Evolutionary conservation across 2,797 vertebrate genomes (phyloP), one percentile per base, ranked within the genome.

Genomic region (Acrocephalus scirpaceus): DNA sequence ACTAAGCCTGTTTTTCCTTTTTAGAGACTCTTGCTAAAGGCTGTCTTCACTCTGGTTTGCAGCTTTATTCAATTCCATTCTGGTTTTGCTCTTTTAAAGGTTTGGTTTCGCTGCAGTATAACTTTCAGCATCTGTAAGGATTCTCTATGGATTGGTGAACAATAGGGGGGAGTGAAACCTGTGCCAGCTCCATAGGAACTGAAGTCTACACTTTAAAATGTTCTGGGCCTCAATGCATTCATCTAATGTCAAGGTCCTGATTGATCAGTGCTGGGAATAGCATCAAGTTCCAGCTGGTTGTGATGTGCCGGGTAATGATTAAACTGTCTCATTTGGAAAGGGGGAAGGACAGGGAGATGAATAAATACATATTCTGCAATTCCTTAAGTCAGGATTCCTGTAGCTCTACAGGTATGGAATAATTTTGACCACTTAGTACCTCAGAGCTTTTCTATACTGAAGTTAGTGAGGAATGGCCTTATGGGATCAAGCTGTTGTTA

Each of bases 261-360:
- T 86, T 96, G 91, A 96, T 97, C 66, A 67, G 90, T 90, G 45
- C 92, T 96, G 95, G 95, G 88, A 96, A 95, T 90, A 96, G 64
- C 82, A 92, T 93, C 85, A 86, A 67, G 92, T 97, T 96, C 92
- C 91, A 94, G 16, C 76, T 64, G 26, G 56, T 50, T 86, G 71
- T 86, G 88, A 71, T 90, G 82, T 96, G 92, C 95, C 96, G 95
- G 92, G 56, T 96, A 90, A 94, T 70, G 90, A 95, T 79, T 93
- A 84, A 81, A 96, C 88, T 84, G 79, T 94, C 92, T 92, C n/a
- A 0, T 92, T 94, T 94, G 88, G 73, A 82, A 86, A 71, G n/a
- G 18, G 61, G 47, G 48, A 86, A 93, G 64, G 48, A 86, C 91
- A 86, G 86, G 42, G 27, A 90, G 83, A 73, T 88, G n/a, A 93